phyloP scores from a whole-genome alignment of 2,888 invertebrate species.

The Phalera bucephala region DNA sequence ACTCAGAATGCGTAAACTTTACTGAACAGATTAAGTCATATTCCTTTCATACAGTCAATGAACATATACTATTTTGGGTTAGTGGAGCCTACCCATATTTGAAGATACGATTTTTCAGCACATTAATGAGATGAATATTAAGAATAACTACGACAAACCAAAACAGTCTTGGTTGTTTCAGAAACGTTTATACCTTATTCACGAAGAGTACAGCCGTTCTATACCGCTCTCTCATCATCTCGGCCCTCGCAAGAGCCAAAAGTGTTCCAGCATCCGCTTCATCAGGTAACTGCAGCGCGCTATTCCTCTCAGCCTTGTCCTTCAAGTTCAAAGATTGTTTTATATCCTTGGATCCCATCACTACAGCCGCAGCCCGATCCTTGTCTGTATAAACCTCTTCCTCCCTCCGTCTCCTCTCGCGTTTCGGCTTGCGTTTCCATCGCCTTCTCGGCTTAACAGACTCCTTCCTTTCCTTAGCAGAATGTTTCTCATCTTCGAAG shows the following conservation, averaged over 20 bases:
- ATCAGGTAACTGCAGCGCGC: conserved; percentile 87
- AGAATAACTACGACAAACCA: no score
- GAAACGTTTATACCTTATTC: conserved; percentile 88
- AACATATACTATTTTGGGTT: no score
- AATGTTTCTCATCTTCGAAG: conserved; percentile 52
- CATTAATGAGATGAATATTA: no score
- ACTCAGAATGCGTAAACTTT: no score
- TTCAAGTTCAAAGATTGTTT: conserved; percentile 92
- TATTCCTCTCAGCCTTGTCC: conserved; percentile 89
- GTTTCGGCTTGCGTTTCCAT: conserved; percentile 60
- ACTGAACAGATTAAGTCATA: no score
- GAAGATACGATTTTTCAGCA: no score
- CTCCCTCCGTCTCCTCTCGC: conserved; percentile 63
- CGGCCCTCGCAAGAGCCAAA: conserved; percentile 89
- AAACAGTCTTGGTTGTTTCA: no score
- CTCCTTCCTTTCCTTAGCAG: conserved; percentile 59
- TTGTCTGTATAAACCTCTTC: conserved; percentile 95
- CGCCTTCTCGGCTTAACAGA: conserved; percentile 61
- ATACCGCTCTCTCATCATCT: conserved; percentile 89
- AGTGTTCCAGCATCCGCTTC: conserved; percentile 91
- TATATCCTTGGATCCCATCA: conserved; percentile 93
- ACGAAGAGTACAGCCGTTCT: conserved; percentile 89
- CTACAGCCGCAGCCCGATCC: conserved; percentile 94
- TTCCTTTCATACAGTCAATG: no score
- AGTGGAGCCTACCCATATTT: no score